Percentiles rank a stretch among this genome's conserved stretches.
Evolutionary conservation across 35 echinoderm and acorn worm genomes (phyloP).

Genomic region (Nesometra sesokonis): DNA sequence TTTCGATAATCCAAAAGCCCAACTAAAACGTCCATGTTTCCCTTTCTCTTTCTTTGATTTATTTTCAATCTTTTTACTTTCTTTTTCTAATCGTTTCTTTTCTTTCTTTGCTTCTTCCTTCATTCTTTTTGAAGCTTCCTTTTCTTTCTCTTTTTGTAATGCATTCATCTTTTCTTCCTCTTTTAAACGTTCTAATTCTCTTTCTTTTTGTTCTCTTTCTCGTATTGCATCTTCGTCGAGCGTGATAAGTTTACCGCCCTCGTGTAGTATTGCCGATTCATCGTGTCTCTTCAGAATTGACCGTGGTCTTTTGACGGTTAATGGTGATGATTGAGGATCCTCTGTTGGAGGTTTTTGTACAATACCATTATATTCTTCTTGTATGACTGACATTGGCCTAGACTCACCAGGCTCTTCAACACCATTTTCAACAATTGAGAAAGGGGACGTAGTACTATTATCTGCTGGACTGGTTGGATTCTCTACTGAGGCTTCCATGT

Average conservation of each 20-base stretch:
- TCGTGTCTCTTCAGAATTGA: not conserved
- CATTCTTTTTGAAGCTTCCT: not conserved
- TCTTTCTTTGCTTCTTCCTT: not conserved
- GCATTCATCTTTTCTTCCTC: not conserved
- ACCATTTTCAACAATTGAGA: not conserved
- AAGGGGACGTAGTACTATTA: not conserved
- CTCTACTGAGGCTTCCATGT: not conserved
- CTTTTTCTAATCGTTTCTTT: not conserved
- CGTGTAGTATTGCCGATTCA: not conserved
- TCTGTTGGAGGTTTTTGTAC: not conserved
- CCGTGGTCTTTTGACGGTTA: not conserved
- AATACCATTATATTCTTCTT: not conserved
- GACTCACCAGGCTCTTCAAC: not conserved
- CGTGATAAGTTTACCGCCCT: not conserved
- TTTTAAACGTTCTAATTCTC: not conserved
- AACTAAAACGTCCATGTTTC: not conserved
- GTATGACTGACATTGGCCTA: not conserved
- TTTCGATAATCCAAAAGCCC: not conserved
- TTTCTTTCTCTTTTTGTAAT: not conserved
- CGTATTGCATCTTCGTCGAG: not conserved
- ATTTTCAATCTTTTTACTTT: not conserved
- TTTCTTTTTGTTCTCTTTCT: not conserved
- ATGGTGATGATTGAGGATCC: not conserved
- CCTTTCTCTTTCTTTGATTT: not conserved
- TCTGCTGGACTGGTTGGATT: not conserved